Evolutionary conservation across 2,888 invertebrate species (phyloP).

Genomic region (Sesia apiformis): DNA sequence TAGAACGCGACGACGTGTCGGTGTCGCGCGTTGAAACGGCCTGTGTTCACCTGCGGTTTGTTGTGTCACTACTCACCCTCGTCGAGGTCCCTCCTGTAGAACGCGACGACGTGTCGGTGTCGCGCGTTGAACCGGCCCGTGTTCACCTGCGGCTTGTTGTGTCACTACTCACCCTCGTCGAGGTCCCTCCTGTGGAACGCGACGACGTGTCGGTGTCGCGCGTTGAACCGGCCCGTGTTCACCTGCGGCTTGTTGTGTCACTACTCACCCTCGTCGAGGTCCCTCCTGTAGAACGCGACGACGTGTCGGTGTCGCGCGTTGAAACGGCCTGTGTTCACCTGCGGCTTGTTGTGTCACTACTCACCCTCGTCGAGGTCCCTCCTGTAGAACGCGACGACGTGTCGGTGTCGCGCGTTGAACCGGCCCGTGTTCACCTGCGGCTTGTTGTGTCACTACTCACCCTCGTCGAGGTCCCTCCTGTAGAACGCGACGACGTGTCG

Average conservation of each 20-base stretch:
- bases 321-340: no score
- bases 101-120: slow-evolving; percentile 82
- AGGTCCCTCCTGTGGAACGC: slow-evolving; percentile 91
- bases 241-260: no score
- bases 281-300: slow-evolving; percentile 87
- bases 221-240: no score
- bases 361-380: slow-evolving; percentile 84
- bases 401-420: slow-evolving; percentile 78
- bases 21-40: slow-evolving; percentile 77
- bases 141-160: no score
- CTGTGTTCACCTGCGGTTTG: no score
- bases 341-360: no score
- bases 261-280: slow-evolving; percentile 83
- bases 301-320: slow-evolving; percentile 80
- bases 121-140: no score
- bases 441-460: no score
- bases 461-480: slow-evolving; percentile 83
- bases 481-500: slow-evolving; percentile 87
- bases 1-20: slow-evolving; percentile 87
- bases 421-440: no score
- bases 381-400: slow-evolving; percentile 86
- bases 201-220: slow-evolving; percentile 80
- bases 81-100: slow-evolving; percentile 89
- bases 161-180: no score
- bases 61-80: no score